These are phyloP conservation scores for Hemistola chrysoprasaria DNA, from an alignment of 2,888 invertebrate species.

Conservation along the genomic window DNA sequence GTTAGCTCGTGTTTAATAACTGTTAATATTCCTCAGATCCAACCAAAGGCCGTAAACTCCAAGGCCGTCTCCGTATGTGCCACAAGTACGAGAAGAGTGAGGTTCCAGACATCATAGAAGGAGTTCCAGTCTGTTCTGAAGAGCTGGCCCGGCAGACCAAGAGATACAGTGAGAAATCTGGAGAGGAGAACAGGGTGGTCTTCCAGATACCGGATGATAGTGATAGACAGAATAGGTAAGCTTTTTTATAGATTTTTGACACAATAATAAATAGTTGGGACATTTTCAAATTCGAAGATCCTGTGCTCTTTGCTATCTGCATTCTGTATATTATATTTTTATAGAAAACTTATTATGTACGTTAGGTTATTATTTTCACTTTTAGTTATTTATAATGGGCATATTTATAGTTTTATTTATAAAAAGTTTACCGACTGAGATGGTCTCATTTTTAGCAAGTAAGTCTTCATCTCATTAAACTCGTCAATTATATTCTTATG, in stretches of 20 bases:
- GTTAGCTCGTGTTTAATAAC: neutral
- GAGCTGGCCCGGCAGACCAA: constrained; percentile 56
- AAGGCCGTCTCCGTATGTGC: constrained; percentile 63
- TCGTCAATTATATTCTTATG: no score
- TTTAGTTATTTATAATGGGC: no score
- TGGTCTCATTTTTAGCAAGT: no score
- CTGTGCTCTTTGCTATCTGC: no score
- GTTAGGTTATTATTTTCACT: no score
- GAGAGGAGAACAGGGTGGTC: constrained; percentile 53
- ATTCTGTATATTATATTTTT: no score
- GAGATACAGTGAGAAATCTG: constrained; percentile 41
- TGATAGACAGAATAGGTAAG: constrained; percentile 57
- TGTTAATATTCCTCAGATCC: constrained; percentile 53
- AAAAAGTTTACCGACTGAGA: no score
- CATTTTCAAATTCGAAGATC: no score
- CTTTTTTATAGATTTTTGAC: neutral
- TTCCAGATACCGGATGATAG: constrained; percentile 64
- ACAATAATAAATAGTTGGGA: neutral
- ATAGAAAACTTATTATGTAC: no score
- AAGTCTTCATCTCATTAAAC: no score
- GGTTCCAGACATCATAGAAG: constrained; percentile 78
- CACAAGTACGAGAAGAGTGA: constrained; percentile 74
- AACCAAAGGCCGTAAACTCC: constrained; percentile 56
- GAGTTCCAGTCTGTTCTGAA: constrained; percentile 73
- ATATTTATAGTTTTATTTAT: no score